Evolutionary conservation across 2,113 vertebrate genomes (phyloP).

Genomic region (Archilochus colubris): DNA sequence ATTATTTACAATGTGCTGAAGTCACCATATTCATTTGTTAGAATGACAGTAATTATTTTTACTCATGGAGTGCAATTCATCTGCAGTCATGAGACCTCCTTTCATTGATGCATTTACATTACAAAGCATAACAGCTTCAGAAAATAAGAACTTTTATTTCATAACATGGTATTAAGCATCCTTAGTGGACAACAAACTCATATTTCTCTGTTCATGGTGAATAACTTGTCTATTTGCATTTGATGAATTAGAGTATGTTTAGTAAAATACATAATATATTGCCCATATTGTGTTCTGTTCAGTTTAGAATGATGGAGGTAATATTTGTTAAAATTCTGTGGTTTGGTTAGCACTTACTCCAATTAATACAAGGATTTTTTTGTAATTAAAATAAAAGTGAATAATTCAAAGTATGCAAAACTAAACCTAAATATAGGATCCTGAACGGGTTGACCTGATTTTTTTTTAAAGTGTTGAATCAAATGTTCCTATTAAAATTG

Average conservation of each 20-base stretch:
- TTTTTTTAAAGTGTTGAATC: not conserved
- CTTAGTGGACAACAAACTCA: slow-evolving; percentile 5
- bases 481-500: not conserved
- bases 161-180: not conserved
- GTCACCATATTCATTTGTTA: slow-evolving; percentile 36
- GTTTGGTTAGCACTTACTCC: not conserved
- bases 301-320: not conserved
- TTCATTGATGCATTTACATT: slow-evolving; percentile 58
- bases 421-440: not conserved
- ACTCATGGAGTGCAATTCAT: slow-evolving; percentile 55
- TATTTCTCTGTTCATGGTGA: slow-evolving; percentile 11
- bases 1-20: slow-evolving; percentile 35
- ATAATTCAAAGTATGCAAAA: not conserved
- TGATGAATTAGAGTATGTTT: not conserved
- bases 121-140: slow-evolving; percentile 18
- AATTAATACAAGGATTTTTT: not conserved
- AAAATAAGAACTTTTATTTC: slow-evolving; percentile 21
- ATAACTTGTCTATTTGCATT: not conserved
- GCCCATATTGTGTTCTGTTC: not conserved
- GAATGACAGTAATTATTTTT: slow-evolving; percentile 58
- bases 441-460: not conserved
- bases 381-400: not conserved
- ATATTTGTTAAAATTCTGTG: not conserved
- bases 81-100: slow-evolving; percentile 29
- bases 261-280: not conserved